Base-by-base conservation (phyloP, 2,113 vertebrate species). In the Fulmarus glacialis region DNA sequence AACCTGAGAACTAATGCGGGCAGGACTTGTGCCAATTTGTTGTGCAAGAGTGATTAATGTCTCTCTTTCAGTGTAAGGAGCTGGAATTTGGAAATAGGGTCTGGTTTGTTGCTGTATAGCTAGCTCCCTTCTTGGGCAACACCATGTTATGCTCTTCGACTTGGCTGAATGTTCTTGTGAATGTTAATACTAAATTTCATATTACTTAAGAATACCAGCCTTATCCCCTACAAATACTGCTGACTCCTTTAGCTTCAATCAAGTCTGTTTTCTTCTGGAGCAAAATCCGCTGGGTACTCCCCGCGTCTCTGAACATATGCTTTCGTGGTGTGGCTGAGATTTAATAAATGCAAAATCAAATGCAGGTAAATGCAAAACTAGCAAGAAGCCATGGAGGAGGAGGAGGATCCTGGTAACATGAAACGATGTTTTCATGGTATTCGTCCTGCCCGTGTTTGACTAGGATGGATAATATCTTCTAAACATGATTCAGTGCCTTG, bases 1-100 rank as follows among this genome's bases (percentile, higher is more conserved):
- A 94, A 60, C 34, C 59, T 95, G 62, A 83, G 71, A 66, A 24
- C n/a, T 72, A 62, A 74, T n/a, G 9, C 72, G 93, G 59, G 93
- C 73, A 87, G 72, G 70, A 58, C 68, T 66, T 47, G 53, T 73
- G 55, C 70, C 78, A 53, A 1, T 87, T 90, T 42, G 56, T 95
- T 97, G 89, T 95, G 84, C 60, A 88, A 88, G 82, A 85, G 48
- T 79, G 52, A 32, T 89, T 82, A 36, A 78, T 63, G 62, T 55
- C 24, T 47, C 56, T 7, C 22, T 72, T 12, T 42, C 27, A 27
- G 45, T 43, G 60, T 40, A 82, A 50, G 48, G 71, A 86, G 68
- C 38, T 91, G 78, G 53, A 83, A 70, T 96, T 87, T 85, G 85
- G 89, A 45, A 86, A 66, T 30, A 12, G 32, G 12, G 8, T 79